Evolutionary conservation across 1,140 invertebrate genomes (phyloP), one percentile per base, ranked within the genome.

Genomic region (Drosophila ironensis): DNA sequence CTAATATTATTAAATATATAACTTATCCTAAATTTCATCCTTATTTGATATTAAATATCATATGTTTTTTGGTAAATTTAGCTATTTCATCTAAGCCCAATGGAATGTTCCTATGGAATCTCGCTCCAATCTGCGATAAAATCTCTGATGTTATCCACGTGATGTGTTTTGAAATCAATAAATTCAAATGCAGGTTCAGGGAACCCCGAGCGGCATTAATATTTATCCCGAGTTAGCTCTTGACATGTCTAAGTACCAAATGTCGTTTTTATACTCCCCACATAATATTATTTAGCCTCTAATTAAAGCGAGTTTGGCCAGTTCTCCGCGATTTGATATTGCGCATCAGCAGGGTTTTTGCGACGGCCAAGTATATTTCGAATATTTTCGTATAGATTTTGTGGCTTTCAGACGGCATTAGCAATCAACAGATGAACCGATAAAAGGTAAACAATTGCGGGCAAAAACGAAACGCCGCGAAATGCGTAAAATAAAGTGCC

Each of bases 241-340:
- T 46, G 33, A 41, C 60, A 67, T 68, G 64, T 33, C 64, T 46
- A 67, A 68, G 64, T 53, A 46, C 40, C 61, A 40, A 46, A 44
- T 46, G 50, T 52, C 42, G 40, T 33, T 61, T 60, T 46, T 38
- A 63, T 60, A 60, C 41, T 41, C 46, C 54, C 61, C 48, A 66
- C 60, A 67, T 68, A 46, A 47, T 68, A 53, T 68, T 82, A 54
- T 57, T 64, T 69, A 41, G 33, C 48, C 46, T 72, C 61, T 84
- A 84, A 84, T 82, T 82, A 84, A 84, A 84, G 11, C 77, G 69
- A 57, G 77, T 82, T 77, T 70, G 52, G 44, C 77, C 40, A 54
- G 77, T 81, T 82, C 61, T 24, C 38, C 7, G 11, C 14, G 30
- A 33, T 33, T n/a, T 12, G 30, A 33, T 33, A 12, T 33, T 14